Evolutionary conservation across 2,797 vertebrate genomes (phyloP).

Genomic region (Synanceia verrucosa): DNA sequence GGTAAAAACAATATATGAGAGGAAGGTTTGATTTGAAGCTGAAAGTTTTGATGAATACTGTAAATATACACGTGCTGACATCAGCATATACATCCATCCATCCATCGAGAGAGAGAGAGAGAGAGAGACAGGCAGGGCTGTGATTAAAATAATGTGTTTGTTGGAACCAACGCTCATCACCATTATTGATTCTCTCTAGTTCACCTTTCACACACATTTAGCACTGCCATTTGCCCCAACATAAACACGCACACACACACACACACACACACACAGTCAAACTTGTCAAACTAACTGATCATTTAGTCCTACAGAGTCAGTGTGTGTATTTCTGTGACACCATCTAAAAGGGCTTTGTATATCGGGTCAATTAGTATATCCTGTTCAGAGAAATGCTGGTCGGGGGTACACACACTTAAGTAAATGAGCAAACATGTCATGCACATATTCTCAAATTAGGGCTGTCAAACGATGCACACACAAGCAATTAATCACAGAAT

Average conservation of each 20-base stretch:
- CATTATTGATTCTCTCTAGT: conserved; percentile 65
- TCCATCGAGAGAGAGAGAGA: too few species aligned
- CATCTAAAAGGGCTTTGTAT: too few species aligned
- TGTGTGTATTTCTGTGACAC: too few species aligned
- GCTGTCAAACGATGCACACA: too few species aligned
- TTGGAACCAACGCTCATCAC: conserved; percentile 60
- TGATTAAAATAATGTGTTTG: conserved; percentile 73
- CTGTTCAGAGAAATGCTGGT: too few species aligned
- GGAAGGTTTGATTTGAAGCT: conserved; percentile 7
- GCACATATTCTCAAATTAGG: too few species aligned
- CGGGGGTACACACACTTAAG: neutral
- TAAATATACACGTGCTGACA: conserved; percentile 43
- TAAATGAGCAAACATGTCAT: neutral
- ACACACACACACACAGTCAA: neutral
- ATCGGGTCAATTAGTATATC: too few species aligned
- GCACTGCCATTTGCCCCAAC: conserved; percentile 28
- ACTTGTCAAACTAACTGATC: neutral
- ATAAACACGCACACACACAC: conserved; percentile 20
- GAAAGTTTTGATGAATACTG: conserved; percentile 26
- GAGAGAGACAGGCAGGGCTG: too few species aligned
- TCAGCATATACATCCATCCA: conserved; percentile 20
- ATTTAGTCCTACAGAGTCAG: too few species aligned
- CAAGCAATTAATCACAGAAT: too few species aligned
- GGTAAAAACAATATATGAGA: neutral
- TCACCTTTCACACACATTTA: conserved; percentile 39